Evolutionary conservation across 1,140 invertebrate genomes (phyloP), one percentile per base, ranked within the genome.

Genomic region (Pararge aegeria): DNA sequence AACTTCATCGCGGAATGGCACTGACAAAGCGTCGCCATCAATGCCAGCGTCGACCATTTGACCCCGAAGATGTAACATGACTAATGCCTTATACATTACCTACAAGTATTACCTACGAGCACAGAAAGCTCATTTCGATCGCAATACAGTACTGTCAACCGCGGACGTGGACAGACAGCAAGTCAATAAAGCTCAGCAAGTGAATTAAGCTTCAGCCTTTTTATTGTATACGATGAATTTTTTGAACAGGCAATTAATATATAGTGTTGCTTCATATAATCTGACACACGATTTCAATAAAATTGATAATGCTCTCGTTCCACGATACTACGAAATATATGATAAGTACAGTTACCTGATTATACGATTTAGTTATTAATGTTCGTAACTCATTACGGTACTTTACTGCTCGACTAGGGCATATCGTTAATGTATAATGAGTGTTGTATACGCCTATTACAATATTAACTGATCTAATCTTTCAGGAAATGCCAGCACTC

Each of bases 11-110:
- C 61, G 61, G 44, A 61, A 68, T 79, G 81, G 74, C 81, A 84
- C 71, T 82, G 81, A 84, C 74, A 76, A 82, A 84, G 76, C 73
- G 69, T 52, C 61, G 67, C 61, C 77, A 72, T 76, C 75, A 74
- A 67, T 72, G 69, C 61, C 70, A 70, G 59, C 61, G 67, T 55
- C 65, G 63, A 54, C 64, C 69, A 67, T 70, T 68, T 76, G 76
- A 75, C 79, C 78, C 70, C 71, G 64, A 66, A 69, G 59, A 66
- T 67, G 64, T 56, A 66, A 70, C 65, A 73, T 81, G 76, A 80
- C 70, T 75, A 76, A 83, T 83, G 75, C 70, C 66, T 73, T 73
- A 70, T 70, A 79, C 69, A 77, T 78, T 73, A 75, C 62, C 67
- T 64, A 72, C 66, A 73, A 49, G 46, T 29, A 77, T 78, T 73